Percentiles rank a stretch among this genome's conserved stretches.
These are phyloP conservation scores for Triplophysa siluroides DNA, from an alignment of 2,113 vertebrate genomes.

Conservation along the genomic window DNA sequence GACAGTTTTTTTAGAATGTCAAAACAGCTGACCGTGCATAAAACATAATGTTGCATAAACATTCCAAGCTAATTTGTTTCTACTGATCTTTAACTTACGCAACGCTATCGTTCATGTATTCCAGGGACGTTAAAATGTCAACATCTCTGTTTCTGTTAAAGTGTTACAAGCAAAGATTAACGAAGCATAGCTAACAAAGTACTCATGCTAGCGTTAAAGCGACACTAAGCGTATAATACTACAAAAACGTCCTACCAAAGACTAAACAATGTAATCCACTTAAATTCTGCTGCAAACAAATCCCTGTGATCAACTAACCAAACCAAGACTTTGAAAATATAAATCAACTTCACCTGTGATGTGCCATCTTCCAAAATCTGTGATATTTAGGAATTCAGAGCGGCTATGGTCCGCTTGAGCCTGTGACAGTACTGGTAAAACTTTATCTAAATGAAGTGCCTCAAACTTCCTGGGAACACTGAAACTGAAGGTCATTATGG, in stretches of 20 bases:
- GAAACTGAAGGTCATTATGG: conserved; percentile 64
- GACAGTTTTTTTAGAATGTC: not conserved
- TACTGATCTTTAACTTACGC: conserved; percentile 55
- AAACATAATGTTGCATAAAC: conserved; percentile 58
- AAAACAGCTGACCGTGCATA: conserved; percentile 50
- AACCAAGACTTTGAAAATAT: not conserved
- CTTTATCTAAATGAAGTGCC: conserved; percentile 62
- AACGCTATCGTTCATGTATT: not conserved
- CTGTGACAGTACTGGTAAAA: conserved; percentile 62
- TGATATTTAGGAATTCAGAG: not conserved
- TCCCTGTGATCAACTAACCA: not conserved
- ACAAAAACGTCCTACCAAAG: not conserved
- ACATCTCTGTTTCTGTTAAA: not conserved
- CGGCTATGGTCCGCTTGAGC: conserved; percentile 34
- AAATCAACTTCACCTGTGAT: not conserved
- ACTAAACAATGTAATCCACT: not conserved
- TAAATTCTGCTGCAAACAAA: not conserved
- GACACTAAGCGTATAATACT: conserved; percentile 22
- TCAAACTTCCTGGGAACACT: conserved; percentile 30
- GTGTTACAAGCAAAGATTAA: conserved; percentile 26
- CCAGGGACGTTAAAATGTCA: conserved; percentile 19
- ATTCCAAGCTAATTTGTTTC: conserved; percentile 20
- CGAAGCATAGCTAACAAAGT: not conserved
- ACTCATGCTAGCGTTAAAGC: not conserved
- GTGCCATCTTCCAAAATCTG: conserved; percentile 20